Evolutionary conservation across 2,113 vertebrate species (phyloP), one percentile per base, ranked within the genome.

Genomic region (Grammomys surdaster): DNA sequence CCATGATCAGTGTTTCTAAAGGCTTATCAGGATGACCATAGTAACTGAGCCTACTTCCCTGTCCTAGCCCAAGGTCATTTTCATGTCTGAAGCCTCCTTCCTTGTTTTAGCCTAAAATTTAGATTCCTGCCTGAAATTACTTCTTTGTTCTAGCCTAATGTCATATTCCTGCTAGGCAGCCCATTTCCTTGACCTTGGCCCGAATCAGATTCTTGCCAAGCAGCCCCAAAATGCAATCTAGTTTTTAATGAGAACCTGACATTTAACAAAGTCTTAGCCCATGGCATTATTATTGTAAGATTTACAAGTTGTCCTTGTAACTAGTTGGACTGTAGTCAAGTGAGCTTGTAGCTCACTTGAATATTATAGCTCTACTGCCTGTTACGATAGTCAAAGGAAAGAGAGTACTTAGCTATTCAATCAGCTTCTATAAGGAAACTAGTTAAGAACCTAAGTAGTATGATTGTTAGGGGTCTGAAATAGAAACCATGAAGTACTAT

Each of bases 191-290:
- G 48, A 6, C 7, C 48, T 51, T 51, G 48, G 48, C 48, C 48
- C 48, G 48, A 1, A 1, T 51, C 48, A 51, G 6, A 51, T 51
- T 51, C 48, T 51, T 51, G 48, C 48, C 48, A 51, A 51, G 48
- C 48, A 51, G 48, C 48, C 48, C 48, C 48, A 96, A 84, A 88
- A 93, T 58, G 33, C 1, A 46, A 70, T 80, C 82, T 88, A 70
- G 36, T 81, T 97, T 94, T 93, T 93, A 76, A 89, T 75, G 77
- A 93, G 81, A 91, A 84, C 6, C 13, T 76, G 77, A 60, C 92
- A 93, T 88, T 85, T 93, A 56, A 43, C 58, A 69, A 88, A n/a
- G 46, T 80, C 90, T 90, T 54, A 88, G 48, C 31, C 80, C 77
- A 12, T n/a, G 33, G 36, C 72, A 75, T 91, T 80, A 85, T 95